These are phyloP conservation scores for Drosophila ochracea DNA, from an alignment of 2,888 invertebrate genomes.

Conservation along the genomic window DNA sequence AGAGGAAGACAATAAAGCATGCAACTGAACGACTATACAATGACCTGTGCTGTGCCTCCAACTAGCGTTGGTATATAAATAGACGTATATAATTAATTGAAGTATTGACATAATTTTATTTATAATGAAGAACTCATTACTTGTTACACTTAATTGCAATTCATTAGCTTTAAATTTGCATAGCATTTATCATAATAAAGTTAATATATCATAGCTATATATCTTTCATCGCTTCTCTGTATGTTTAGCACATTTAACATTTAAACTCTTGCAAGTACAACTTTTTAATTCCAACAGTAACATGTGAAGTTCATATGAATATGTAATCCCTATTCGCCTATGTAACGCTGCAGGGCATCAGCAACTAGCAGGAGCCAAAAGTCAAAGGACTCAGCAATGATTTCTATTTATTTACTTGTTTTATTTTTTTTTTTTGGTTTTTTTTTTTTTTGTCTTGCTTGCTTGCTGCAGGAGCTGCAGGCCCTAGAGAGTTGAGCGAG, in stretches of 20 bases:
- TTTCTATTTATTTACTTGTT: conserved; percentile 12
- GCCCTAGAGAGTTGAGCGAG: conserved; percentile 6
- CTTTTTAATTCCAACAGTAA: neutral
- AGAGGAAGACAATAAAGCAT: conserved; percentile 5
- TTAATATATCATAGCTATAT: neutral
- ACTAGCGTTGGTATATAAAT: neutral
- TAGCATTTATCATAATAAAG: neutral
- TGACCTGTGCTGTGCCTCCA: neutral
- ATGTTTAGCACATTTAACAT: neutral
- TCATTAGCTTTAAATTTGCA: neutral
- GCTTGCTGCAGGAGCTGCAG: conserved; percentile 13
- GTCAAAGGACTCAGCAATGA: conserved; percentile 45
- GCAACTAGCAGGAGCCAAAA: conserved; percentile 34
- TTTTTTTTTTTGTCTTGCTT: conserved; percentile 6
- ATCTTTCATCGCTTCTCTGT: neutral
- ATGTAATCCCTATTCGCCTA: conserved; percentile 17
- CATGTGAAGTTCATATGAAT: neutral
- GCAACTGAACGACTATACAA: conserved; percentile 6
- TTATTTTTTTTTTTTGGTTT: conserved; percentile 22
- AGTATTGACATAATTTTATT: neutral
- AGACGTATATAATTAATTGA: neutral
- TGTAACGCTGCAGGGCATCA: conserved; percentile 21
- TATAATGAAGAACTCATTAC: neutral
- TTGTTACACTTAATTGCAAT: neutral
- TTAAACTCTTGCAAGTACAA: neutral